Evolutionary conservation across 2,113 vertebrate species (phyloP), one percentile per base, ranked within the genome.

Genomic region (Eupsittula cactorum): DNA sequence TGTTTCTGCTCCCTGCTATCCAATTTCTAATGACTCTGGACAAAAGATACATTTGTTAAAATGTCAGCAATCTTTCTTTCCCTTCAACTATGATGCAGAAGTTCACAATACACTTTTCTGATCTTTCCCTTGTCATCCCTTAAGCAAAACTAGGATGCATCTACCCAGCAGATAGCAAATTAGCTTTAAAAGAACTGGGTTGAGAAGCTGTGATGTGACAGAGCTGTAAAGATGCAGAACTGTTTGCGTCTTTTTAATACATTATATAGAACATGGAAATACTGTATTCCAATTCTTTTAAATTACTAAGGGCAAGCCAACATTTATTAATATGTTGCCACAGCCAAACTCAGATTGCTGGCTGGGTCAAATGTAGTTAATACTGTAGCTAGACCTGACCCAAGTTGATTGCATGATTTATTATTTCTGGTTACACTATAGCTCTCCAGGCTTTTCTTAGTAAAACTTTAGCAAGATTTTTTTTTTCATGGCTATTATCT

Each of bases 1-100:
- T 92, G 39, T 67, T 94, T 57, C 67, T 89, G 11, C 49, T 69
- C 74, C 53, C 15, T 71, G 33, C 7, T 73, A 23, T 87, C 59
- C 49, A 84, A 1, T 39, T 86, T 92, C 65, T 71, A 63, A 86
- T 13, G 16, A 71, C 21, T 78, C 33, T 21, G 46, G 60, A 94
- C 46, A 91, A 90, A 93, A 92, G 39, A 84, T 49, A 60, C n/a
- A 57, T 67, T 71, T 87, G 41, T 85, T 90, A 91, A 76, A 85
- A 77, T 73, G 42, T 73, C 81, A 85, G 12, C 31, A 49, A 23
- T 59, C 55, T 59, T 47, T 60, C 20, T 55, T 63, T 44, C 33
- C 16, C 21, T 79, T 87, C 53, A 68, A 14, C 35, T 82, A 4
- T 69, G 67, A 68, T 53, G 59, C n/a, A 82, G 64, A 46, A 64